Evolutionary conservation across 2,113 vertebrate genomes (phyloP).

Genomic region (Erythrolamprus reginae): DNA sequence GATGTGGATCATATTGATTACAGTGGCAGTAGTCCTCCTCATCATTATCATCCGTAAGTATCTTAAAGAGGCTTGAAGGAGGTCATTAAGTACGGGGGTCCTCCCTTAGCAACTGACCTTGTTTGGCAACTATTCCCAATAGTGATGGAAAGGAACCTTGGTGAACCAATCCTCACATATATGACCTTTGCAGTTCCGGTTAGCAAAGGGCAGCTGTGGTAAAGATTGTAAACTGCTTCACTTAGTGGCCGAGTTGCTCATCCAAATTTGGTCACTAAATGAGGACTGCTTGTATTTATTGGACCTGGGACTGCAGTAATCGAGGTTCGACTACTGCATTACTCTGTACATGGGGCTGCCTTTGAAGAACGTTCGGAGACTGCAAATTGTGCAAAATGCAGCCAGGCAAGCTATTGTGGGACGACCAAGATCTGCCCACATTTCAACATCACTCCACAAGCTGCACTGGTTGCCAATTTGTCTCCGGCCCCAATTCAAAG

Average conservation of each 20-base stretch:
- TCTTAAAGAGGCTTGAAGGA: neutral
- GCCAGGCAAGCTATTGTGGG: too few species aligned
- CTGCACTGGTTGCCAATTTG: too few species aligned
- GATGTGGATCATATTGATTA: conserved; percentile 97
- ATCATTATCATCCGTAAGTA: conserved; percentile 91
- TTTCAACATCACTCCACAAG: too few species aligned
- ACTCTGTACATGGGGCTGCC: too few species aligned
- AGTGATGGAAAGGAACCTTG: neutral
- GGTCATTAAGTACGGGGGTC: neutral
- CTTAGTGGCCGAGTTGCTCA: neutral
- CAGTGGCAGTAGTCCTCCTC: conserved; percentile 81
- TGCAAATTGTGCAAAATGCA: too few species aligned
- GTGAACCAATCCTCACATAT: neutral
- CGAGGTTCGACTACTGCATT: too few species aligned
- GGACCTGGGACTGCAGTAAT: too few species aligned
- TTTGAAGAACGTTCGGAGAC: too few species aligned
- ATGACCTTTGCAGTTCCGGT: too few species aligned
- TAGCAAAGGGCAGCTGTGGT: neutral
- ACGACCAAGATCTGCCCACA: too few species aligned
- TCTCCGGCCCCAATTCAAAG: too few species aligned
- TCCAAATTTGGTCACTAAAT: too few species aligned
- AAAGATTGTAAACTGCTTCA: neutral
- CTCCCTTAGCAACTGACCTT: neutral
- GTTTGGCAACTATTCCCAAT: neutral
- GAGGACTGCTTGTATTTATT: neutral